phyloP scores from a whole-genome alignment of 2,888 invertebrate genomes.

The Nomada flava region DNA sequence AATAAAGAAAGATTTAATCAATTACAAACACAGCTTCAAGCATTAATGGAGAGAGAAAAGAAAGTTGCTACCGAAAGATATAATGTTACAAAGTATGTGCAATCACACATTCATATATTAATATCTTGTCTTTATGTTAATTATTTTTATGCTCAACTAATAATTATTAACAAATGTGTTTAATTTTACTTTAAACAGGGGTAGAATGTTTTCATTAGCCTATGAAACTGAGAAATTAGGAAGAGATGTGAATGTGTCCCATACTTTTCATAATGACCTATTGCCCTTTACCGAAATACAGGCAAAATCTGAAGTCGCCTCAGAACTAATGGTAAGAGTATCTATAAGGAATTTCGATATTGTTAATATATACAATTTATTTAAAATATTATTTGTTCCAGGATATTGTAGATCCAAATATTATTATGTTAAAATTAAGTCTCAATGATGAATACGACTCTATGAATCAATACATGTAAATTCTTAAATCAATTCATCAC shows the following conservation, averaged over 20 bases:
- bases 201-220: conserved; percentile 70
- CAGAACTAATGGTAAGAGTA: conserved; percentile 66
- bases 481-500: conserved; percentile 22
- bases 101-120: background rate
- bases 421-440: conserved; percentile 75
- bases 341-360: conserved; percentile 1
- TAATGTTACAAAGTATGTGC: conserved; percentile 75
- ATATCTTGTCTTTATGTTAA: background rate
- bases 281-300: conserved; percentile 47
- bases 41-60: conserved; percentile 77
- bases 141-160: background rate
- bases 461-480: conserved; percentile 42
- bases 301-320: conserved; percentile 52
- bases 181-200: conserved; percentile 59
- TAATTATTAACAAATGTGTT: conserved; percentile 17
- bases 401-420: conserved; percentile 78
- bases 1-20: conserved; percentile 75
- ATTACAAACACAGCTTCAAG: conserved; percentile 75
- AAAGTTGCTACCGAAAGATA: conserved; percentile 77
- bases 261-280: conserved; percentile 31
- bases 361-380: conserved; percentile 3
- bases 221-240: conserved; percentile 75
- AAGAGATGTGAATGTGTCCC: conserved; percentile 63
- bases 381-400: conserved; percentile 55
- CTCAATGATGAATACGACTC: conserved; percentile 72